Percentiles rank a stretch among this genome's conserved stretches.
phyloP scores from a whole-genome alignment of 1,140 invertebrate genomes.

The Lucilia sericata region DNA sequence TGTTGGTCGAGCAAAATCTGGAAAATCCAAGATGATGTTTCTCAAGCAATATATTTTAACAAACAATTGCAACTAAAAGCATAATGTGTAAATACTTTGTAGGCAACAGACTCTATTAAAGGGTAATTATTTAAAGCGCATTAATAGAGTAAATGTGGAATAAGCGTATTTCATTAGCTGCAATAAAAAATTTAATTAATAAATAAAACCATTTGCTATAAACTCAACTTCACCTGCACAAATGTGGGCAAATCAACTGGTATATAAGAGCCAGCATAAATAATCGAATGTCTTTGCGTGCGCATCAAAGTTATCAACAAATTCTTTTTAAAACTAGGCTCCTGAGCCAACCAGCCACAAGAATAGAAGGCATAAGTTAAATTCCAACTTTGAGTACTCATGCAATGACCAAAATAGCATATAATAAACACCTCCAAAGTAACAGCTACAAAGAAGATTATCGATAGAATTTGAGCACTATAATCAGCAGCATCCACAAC shows the following conservation, averaged over 20 bases:
- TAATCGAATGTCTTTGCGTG: conserved; percentile 50
- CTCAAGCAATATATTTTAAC: too few relatives aligned
- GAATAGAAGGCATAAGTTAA: conserved; percentile 59
- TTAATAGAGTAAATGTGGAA: conserved; percentile 56
- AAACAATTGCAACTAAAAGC: too few relatives aligned
- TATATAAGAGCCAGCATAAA: conserved; percentile 57
- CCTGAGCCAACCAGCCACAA: conserved; percentile 60
- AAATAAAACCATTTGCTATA: neutral
- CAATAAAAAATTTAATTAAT: conserved; percentile 19
- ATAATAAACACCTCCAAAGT: conserved; percentile 61
- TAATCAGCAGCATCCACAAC: conserved; percentile 54
- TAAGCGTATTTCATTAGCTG: conserved; percentile 56
- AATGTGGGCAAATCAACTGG: conserved; percentile 59
- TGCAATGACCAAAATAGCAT: conserved; percentile 59
- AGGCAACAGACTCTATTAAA: too few relatives aligned
- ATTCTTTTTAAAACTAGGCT: conserved; percentile 51
- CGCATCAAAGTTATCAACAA: conserved; percentile 55
- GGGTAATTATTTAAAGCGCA: conserved; percentile 41
- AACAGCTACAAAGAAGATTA: conserved; percentile 59
- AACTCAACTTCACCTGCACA: neutral
- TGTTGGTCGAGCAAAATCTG: too few relatives aligned
- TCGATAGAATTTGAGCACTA: conserved; percentile 55
- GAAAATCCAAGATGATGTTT: too few relatives aligned
- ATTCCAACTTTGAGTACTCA: conserved; percentile 54
- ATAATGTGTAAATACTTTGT: too few relatives aligned